Percentiles rank a stretch among this genome's conserved stretches.
Conservation (phyloP, 2,113 vertebrate species). For the Physeter macrocephalus region DNA sequence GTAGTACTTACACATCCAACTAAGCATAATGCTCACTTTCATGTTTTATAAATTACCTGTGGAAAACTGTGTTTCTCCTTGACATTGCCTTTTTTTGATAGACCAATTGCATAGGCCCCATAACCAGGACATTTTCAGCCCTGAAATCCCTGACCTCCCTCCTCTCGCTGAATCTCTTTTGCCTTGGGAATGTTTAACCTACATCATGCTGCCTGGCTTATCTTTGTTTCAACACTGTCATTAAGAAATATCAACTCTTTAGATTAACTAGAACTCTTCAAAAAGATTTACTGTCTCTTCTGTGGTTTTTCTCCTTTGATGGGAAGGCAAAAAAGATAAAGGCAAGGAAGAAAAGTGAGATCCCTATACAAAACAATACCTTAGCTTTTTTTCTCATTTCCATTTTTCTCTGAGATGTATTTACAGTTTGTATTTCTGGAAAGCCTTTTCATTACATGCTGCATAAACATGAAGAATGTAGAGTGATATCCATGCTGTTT, state of each 20-base stretch:
- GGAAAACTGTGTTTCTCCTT: not conserved
- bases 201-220: not conserved
- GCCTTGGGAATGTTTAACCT: not conserved
- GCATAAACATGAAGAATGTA: conserved; percentile 49
- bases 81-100: not conserved
- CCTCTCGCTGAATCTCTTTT: not conserved
- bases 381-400: conserved; percentile 6
- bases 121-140: not conserved
- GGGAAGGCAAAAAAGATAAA: not conserved
- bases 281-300: not conserved
- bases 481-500: not conserved
- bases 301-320: not conserved
- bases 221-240: not conserved
- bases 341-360: not conserved
- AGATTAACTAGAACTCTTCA: not conserved
- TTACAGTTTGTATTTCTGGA: conserved; percentile 47
- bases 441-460: conserved; percentile 49
- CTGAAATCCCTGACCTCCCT: not conserved
- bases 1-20: not conserved
- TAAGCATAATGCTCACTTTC: not conserved
- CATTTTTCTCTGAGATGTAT: conserved; percentile 34
- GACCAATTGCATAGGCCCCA: not conserved
- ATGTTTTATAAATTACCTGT: not conserved
- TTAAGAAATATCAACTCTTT: conserved; percentile 11
- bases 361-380: not conserved